Evolutionary conservation across 2,113 vertebrate genomes (phyloP), one percentile per base, ranked within the genome.

Genomic region (Pedionomus torquatus): DNA sequence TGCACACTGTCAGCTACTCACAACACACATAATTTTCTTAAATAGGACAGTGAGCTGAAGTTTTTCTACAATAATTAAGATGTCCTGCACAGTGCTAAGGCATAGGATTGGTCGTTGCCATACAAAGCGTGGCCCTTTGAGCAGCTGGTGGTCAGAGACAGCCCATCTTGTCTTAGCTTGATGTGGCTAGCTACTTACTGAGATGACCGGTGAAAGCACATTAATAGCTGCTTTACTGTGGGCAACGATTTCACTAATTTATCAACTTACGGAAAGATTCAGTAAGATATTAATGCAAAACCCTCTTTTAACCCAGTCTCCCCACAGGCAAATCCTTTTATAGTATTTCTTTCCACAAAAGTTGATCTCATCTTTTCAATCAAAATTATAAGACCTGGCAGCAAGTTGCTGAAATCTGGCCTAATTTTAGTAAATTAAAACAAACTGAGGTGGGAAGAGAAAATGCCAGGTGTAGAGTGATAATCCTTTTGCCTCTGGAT

Each of bases 111-210:
- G 13, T 57, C 48, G 8, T 39, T 0, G 0, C 24, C 33, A 57
- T 19, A 31, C 16, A 31, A 33, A 41, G 24, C 0, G 0, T 8
- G 5, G 10, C 9, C 31, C 9, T 68, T 58, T 0, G 7, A 57
- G 70, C 5, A 0, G 46, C 17, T 84, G 52, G 16, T 4, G 3
- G 31, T 48, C 8, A 17, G 21, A 35, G 18, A 68, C 26, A 68
- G 60, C 11, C 15, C 4, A 54, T 37, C 35, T 68, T 84, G 60
- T 41, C 26, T 26, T 2, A 2, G 11, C 19, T 85, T 75, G 21
- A 39, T 1, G 0, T 61, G 21, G 25, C 61, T n/a, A 25, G 31
- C 35, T 63, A 5, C 7, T 61, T 68, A 43, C 31, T 74, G 43
- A 48, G 43, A 17, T 49, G 41, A 68, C 41, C 25, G 19, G 11